Base-by-base conservation (phyloP, 1,140 invertebrate species). In the Elysia chlorotica region DNA sequence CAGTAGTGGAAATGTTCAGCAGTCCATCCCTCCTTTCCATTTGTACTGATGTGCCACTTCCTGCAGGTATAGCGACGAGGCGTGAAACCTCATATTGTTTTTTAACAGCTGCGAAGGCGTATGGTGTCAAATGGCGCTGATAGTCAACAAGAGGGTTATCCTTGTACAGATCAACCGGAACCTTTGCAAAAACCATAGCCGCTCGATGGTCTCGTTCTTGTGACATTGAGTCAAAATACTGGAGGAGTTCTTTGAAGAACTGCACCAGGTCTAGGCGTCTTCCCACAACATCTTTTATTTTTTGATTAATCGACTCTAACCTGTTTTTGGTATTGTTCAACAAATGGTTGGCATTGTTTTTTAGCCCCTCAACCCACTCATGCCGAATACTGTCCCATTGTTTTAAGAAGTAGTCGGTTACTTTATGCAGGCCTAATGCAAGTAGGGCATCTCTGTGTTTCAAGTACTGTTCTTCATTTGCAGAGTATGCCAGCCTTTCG, bases 351-450 rank as follows among this genome's bases (percentile, higher is more conserved):
- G 35, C 3, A 5, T 38, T 17, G n/a, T 6, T 28, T 23, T 67
- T 67, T 30, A 67, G 19, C 48, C 65, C 38, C 38, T 67, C 33
- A 3, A 67, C 38, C 65, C 65, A 67, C 28, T 67, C 36, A n/a
- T 67, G 10, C 14, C 38, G 3, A 28, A 67, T 67, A 41, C 3
- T 3, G 36, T 67, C n/a, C 36, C 65, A 67, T n/a, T 67, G 37
- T 5, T 4, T n/a, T 4, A 41, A 14, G 23, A 67, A 67, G 65
- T 41, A 21, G 6, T n/a, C 6, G 19, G 35, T 5, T n/a, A n/a
- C 30, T 41, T 30, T n/a, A 3, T 10, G 38, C 28, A 41, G n/a
- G n/a, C n/a, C n/a, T n/a, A n/a, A n/a, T n/a, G n/a, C n/a, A n/a
- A n/a, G n/a, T n/a, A n/a, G n/a, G n/a, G n/a, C n/a, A n/a, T n/a